Percentiles rank a stretch among this genome's conserved stretches.
phyloP scores from a whole-genome alignment of 2,888 invertebrate species.

The Hoplodrina ambigua region DNA sequence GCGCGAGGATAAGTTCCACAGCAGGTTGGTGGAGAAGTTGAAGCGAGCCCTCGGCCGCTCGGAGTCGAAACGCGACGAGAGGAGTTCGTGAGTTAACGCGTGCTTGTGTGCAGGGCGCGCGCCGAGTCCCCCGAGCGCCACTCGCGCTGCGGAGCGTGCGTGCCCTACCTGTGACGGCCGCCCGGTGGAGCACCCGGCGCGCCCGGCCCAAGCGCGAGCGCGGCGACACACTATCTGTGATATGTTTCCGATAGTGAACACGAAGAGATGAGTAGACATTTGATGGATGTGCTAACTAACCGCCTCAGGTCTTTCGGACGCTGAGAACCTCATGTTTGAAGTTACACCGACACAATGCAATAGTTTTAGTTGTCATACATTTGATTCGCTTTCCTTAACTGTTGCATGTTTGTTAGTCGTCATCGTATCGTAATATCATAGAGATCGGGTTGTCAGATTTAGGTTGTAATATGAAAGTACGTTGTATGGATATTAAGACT shows the following conservation, averaged over 20 bases:
- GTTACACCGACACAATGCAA: slow-evolving; percentile 71
- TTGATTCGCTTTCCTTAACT: slow-evolving; percentile 76
- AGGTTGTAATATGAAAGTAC: slow-evolving; percentile 79
- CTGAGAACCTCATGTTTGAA: slow-evolving; percentile 69
- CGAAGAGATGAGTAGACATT: slow-evolving; percentile 81
- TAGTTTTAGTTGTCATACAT: slow-evolving; percentile 71
- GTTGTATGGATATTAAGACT: slow-evolving; percentile 86
- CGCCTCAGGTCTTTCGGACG: slow-evolving; percentile 70
- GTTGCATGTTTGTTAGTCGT: slow-evolving; percentile 78
- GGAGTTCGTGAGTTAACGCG: slow-evolving; percentile 90
- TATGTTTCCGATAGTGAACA: slow-evolving; percentile 80
- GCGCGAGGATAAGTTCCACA: slow-evolving; percentile 93
- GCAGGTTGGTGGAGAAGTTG: slow-evolving; percentile 94
- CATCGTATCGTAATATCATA: slow-evolving; percentile 58
- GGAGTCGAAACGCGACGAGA: slow-evolving; percentile 86
- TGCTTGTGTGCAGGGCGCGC: slow-evolving; percentile 89
- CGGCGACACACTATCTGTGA: slow-evolving; percentile 85
- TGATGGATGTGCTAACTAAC: slow-evolving; percentile 80
- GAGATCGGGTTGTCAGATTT: slow-evolving; percentile 72
- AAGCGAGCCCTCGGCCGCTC: slow-evolving; percentile 92
- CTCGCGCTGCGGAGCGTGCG: slow-evolving; percentile 85
- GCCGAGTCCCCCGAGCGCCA: slow-evolving; percentile 84
- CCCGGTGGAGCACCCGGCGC: slow-evolving; percentile 53
- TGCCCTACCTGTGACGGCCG: slow-evolving; percentile 86
- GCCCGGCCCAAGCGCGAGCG: slow-evolving; percentile 60